Evolutionary conservation across 2,888 invertebrate genomes (phyloP).

Genomic region (Eristalinus aeneus): DNA sequence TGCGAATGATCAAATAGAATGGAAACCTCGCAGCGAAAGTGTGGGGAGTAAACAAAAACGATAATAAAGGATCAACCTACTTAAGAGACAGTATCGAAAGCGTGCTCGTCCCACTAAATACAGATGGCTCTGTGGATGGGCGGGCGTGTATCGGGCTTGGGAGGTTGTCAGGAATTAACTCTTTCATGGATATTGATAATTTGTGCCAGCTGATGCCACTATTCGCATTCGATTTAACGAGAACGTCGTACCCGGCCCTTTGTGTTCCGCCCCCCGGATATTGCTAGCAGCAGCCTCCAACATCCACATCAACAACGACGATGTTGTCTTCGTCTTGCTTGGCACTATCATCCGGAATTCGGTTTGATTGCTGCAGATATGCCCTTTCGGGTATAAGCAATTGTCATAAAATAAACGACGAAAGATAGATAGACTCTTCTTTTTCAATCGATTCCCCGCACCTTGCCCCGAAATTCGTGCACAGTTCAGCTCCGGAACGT

Average conservation of each 20-base stretch:
- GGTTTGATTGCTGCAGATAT: conserved; percentile 62
- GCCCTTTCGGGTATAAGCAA: conserved; percentile 57
- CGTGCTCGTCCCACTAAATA: neutral
- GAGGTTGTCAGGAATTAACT: conserved; percentile 55
- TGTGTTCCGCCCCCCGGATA: neutral
- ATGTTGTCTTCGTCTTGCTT: neutral
- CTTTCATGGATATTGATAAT: conserved; percentile 68
- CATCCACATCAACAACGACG: no score
- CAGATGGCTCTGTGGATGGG: neutral
- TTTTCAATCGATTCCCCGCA: conserved; percentile 1
- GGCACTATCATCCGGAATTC: conserved; percentile 46
- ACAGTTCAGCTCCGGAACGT: neutral
- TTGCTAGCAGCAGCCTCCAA: neutral
- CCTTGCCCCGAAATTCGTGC: conserved; percentile 2
- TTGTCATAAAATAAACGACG: conserved; percentile 61
- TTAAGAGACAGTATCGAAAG: conserved; percentile 22
- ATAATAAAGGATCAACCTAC: conserved; percentile 62
- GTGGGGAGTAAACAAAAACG: conserved; percentile 21
- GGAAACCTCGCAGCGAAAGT: conserved; percentile 9
- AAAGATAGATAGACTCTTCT: conserved; percentile 21
- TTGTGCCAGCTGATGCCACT: conserved; percentile 63
- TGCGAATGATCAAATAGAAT: conserved; percentile 44
- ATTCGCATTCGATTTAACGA: conserved; percentile 43
- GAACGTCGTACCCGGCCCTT: neutral
- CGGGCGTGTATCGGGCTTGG: neutral